These are phyloP conservation scores for Julus scanicus DNA, from an alignment of 2,888 invertebrate species.

Conservation along the genomic window DNA sequence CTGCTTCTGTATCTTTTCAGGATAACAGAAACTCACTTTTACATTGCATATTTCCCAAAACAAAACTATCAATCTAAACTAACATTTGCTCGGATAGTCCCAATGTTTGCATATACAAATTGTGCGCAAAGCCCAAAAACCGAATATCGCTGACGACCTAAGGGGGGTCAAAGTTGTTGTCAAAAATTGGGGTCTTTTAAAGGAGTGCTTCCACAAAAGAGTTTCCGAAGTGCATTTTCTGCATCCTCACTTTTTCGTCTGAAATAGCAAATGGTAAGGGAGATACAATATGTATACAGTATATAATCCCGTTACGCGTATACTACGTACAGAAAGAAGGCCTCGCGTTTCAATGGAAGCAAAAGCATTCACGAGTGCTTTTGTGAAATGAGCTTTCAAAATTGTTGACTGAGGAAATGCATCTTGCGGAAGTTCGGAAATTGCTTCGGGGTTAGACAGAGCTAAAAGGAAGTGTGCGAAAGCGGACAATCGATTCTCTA, in stretches of 20 bases:
- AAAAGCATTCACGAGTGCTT: not conserved
- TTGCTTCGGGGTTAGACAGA: slow-evolving; percentile 44
- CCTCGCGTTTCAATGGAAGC: not conserved
- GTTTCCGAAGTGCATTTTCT: not conserved
- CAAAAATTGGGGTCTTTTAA: too few relatives aligned
- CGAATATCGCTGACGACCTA: too few relatives aligned
- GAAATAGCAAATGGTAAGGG: too few relatives aligned
- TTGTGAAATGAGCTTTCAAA: slow-evolving; percentile 49
- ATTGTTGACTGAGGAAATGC: slow-evolving; percentile 52
- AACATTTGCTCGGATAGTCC: too few relatives aligned
- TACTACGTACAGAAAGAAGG: not conserved
- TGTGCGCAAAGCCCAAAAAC: too few relatives aligned
- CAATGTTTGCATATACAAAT: too few relatives aligned
- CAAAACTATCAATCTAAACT: too few relatives aligned
- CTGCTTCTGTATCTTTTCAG: too few relatives aligned
- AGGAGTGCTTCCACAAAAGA: not conserved
- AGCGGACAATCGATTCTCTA: not conserved
- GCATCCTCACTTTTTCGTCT: not conserved
- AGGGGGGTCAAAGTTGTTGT: too few relatives aligned
- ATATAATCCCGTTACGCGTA: not conserved
- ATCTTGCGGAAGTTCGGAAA: slow-evolving; percentile 50
- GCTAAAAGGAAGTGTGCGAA: not conserved
- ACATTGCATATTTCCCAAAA: too few relatives aligned
- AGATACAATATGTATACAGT: not conserved
- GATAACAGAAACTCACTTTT: too few relatives aligned